Percentiles rank a stretch among this genome's conserved stretches.
Evolutionary conservation across 2,113 vertebrate species (phyloP).

Genomic region (Lagopus leucura): DNA sequence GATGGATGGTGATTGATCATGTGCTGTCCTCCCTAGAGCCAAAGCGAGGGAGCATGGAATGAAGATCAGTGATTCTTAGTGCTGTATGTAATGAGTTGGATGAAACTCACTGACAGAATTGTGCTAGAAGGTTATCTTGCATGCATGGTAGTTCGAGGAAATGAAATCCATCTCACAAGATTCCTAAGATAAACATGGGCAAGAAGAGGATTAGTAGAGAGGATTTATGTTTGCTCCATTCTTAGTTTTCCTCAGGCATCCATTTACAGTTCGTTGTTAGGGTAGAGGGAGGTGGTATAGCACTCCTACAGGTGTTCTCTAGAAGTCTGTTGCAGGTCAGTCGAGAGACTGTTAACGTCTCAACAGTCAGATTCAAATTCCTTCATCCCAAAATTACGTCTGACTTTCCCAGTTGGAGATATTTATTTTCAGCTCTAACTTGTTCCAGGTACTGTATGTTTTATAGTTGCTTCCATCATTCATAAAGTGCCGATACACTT

Average conservation of each 20-base stretch:
- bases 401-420: not conserved
- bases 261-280: not conserved
- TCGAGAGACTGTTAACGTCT: not conserved
- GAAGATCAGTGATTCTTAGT: not conserved
- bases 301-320: not conserved
- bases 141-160: not conserved
- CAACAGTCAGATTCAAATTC: not conserved
- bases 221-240: not conserved
- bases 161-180: not conserved
- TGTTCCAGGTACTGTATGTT: not conserved
- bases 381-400: not conserved
- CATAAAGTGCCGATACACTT: not conserved
- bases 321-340: not conserved
- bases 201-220: not conserved
- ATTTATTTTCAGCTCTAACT: not conserved
- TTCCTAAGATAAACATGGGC: not conserved
- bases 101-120: not conserved
- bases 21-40: not conserved
- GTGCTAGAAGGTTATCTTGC: not conserved
- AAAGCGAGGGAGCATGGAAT: not conserved
- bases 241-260: not conserved
- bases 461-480: not conserved
- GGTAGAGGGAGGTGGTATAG: not conserved
- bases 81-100: too few relatives aligned
- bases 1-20: not conserved